Evolutionary conservation across 2,888 invertebrate species (phyloP), one percentile per base, ranked within the genome.

Genomic region (Amiota communis): DNA sequence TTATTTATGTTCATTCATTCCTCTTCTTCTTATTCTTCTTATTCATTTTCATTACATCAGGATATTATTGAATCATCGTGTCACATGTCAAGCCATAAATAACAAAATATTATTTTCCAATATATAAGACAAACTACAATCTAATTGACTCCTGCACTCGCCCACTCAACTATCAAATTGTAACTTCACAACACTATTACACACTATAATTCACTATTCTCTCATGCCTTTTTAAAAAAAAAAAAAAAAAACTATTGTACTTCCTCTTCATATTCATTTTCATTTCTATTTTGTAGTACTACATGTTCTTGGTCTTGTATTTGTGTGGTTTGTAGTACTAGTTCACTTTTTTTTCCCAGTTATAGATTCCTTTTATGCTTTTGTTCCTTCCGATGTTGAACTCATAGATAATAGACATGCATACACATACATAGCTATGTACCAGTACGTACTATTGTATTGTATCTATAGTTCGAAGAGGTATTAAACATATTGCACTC

Each of bases 31-130:
- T 36, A 2, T 36, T 6, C 2, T 36, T 36, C 36, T 36, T 6
- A 2, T 36, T 36, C 36, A 36, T 36, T 36, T 36, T 36, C 36
- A 36, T 36, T 36, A 36, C 6, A 36, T 36, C 36, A 36, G 36
- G 36, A 36, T 68, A 51, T 51, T 64, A 71, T 71, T 71, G 51
- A 72, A 72, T 72, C 71, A 72, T 53, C 71, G 71, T 65, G 57
- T 72, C 71, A 72, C 64, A 64, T 65, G 65, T 56, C 71, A 72
- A 64, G 48, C 51, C 13, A 20, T 59, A n/a, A 36, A 12, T 59
- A 15, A 57, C 57, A 46, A 70, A 59, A 59, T 59, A 59, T 59
- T 47, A 49, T 49, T 67, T 49, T 67, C 49, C 20, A 17, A 68
- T 51, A 68, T 51, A 36, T 36, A 46, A 64, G 36, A 47, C 64